A percentile compares a stretch with the other conserved stretches of the same genome.
Evolutionary conservation across 2,113 vertebrate species (phyloP).

Genomic region (Hemiscyllium ocellatum): DNA sequence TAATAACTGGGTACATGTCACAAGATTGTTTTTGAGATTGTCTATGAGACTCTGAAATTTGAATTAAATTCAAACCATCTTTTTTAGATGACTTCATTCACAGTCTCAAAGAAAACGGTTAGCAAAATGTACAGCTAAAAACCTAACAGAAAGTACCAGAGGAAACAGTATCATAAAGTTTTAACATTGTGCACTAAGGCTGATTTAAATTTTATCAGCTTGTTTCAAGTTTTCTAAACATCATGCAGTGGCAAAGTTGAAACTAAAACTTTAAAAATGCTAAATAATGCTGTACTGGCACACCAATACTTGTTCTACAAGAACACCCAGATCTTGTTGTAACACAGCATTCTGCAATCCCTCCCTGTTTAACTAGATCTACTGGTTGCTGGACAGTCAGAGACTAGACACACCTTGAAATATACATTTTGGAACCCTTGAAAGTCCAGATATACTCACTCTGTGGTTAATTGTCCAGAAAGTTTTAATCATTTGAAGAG

Average conservation of each 20-base stretch:
- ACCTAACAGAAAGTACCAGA: not conserved
- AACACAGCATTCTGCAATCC: no score
- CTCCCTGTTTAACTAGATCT: no score
- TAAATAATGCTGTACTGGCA: no score
- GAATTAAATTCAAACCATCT: not conserved
- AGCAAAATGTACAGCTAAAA: not conserved
- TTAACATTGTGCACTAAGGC: not conserved
- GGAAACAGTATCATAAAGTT: not conserved
- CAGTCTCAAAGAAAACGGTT: not conserved
- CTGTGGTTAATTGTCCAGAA: no score
- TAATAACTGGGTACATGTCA: not conserved
- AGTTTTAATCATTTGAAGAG: no score
- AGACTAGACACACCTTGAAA: no score
- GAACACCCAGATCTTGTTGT: no score
- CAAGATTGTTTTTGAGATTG: not conserved
- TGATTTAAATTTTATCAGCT: not conserved
- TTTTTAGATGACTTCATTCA: not conserved
- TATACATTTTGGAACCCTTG: no score
- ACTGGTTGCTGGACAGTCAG: no score
- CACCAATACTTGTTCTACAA: no score
- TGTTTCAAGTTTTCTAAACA: not conserved
- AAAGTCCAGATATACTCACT: no score
- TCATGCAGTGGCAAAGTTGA: not conserved
- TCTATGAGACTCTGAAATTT: not conserved
- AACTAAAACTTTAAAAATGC: not conserved